These are phyloP conservation scores for Mesochorus sp. DNA, from an alignment of 2,888 invertebrate genomes.

Conservation along the genomic window DNA sequence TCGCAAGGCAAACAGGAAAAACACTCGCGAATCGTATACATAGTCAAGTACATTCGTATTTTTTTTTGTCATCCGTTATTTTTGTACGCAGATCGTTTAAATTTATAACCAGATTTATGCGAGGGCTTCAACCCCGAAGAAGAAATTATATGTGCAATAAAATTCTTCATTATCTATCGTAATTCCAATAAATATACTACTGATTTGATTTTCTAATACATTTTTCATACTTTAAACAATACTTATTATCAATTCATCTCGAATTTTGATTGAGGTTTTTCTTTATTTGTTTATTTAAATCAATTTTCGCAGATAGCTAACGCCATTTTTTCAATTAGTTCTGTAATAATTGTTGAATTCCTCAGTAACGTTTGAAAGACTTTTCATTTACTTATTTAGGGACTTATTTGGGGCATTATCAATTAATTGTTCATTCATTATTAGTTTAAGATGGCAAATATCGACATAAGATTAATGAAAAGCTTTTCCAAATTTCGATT, in stretches of 20 bases:
- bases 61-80: constrained; percentile 18
- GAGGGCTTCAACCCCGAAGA: constrained; percentile 30
- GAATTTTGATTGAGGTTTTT: not conserved
- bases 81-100: not conserved
- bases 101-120: constrained; percentile 45
- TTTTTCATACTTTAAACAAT: too few species aligned
- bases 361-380: too few species aligned
- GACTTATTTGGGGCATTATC: not conserved
- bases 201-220: too few species aligned
- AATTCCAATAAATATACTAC: not conserved
- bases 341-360: not conserved
- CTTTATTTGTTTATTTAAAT: not conserved
- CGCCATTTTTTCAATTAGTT: not conserved
- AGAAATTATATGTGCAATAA: not conserved
- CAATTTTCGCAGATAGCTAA: too few species aligned
- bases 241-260: not conserved
- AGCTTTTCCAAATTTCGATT: too few species aligned
- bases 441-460: too few species aligned
- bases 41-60: not conserved
- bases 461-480: too few species aligned
- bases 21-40: constrained; percentile 1
- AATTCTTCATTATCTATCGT: not conserved
- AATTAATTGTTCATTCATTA: not conserved
- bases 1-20: constrained; percentile 32
- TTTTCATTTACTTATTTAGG: not conserved